Evolutionary conservation across 2,888 invertebrate species (phyloP), one percentile per base, ranked within the genome.

Genomic region (Tillus elongatus): DNA sequence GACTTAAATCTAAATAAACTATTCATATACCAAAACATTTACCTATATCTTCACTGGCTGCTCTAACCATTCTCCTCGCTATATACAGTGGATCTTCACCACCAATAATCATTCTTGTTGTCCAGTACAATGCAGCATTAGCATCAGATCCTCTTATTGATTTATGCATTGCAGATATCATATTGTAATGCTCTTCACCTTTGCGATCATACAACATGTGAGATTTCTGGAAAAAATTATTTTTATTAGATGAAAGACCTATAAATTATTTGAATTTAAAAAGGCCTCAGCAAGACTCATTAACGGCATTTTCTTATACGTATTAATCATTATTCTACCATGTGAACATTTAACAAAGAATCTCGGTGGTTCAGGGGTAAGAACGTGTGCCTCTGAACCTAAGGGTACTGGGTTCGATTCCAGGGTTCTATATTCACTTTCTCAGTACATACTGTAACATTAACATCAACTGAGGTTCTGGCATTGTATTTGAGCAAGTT

Each of bases 141-240:
- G 77, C 81, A 59, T 86, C 82, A 11, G 83, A 77, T 1, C 86
- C 86, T 47, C 88, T 71, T 34, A 89, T 79, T 0, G 86, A 82
- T 63, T 89, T 88, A 54, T 87, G 87, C 47, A 88, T 66, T 1
- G 88, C 88, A 1, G 87, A 88, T 50, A 85, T 79, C 26, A 77
- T 75, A 58, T 87, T 83, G 61, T 86, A 88, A 63, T 88, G 87
- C 55, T 87, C 83, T 33, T 88, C 87, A 4, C 88, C 87, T 59
- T 75, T 73, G 37, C 74, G 72, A 57, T 88, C 87, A 60, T 87
- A 88, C 24, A 85, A 56, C 59, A 85, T 71, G 57, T 87, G 86
- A 1, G 82, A 78, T 50, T 82, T 76, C 74, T 82, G 62, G 24
- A 63, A 59, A 47, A 39, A 42, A 37, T n/a, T n/a, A n/a, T n/a